Conservation (phyloP, 2,113 vertebrate genomes). For the Paradoxurus hermaphroditus region DNA sequence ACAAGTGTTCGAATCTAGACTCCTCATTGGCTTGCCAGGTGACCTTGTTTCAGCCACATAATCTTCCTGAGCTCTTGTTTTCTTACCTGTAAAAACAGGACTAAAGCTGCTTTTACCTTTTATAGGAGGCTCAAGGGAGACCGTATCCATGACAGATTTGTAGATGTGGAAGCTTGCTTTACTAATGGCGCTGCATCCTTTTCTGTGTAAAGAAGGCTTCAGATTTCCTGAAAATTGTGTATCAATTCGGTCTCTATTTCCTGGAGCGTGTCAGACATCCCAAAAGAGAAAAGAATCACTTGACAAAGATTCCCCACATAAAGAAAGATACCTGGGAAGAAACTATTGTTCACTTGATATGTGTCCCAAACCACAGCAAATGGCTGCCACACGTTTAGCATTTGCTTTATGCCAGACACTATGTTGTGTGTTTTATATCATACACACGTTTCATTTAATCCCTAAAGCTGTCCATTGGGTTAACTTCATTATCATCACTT, state of each 20-base stretch:
- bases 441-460: neutral
- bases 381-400: neutral
- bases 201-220: neutral
- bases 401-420: neutral
- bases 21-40: neutral
- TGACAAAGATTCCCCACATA: neutral
- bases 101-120: neutral
- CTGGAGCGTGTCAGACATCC: neutral
- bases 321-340: neutral
- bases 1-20: neutral
- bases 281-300: neutral
- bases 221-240: conserved; percentile 16
- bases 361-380: neutral
- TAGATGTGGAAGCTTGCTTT: neutral
- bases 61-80: neutral
- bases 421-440: neutral
- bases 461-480: neutral
- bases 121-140: neutral
- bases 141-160: neutral
- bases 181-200: neutral
- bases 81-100: neutral
- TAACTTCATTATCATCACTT: neutral
- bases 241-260: neutral
- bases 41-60: neutral
- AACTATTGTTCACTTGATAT: neutral